phyloP scores from a whole-genome alignment of 2,888 invertebrate species.

The Eucriotettix oculatus region DNA sequence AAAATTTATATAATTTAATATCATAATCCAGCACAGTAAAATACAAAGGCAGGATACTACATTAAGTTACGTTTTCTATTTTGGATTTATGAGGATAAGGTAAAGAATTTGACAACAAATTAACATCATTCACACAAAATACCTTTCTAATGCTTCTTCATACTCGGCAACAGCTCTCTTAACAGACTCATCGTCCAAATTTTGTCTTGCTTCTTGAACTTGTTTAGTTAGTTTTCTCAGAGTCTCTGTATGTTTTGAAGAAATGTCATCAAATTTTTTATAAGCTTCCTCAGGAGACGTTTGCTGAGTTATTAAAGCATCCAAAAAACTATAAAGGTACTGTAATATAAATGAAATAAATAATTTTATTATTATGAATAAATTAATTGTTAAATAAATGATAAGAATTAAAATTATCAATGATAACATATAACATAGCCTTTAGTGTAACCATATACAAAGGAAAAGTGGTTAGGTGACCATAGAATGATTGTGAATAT shows the following conservation, averaged over 20 bases:
- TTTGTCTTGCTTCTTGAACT: slow-evolving; percentile 80
- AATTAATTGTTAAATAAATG: neutral
- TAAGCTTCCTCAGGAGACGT: slow-evolving; percentile 93
- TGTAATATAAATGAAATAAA: slow-evolving; percentile 21
- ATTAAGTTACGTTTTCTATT: neutral
- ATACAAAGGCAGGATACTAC: neutral
- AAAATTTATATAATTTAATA: neutral
- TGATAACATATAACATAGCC: too few species aligned
- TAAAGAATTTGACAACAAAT: neutral
- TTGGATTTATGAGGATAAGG: too few species aligned
- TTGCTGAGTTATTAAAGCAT: slow-evolving; percentile 92
- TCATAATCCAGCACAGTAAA: too few species aligned
- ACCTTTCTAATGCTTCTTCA: slow-evolving; percentile 70
- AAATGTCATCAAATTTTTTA: slow-evolving; percentile 86
- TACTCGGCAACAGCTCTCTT: slow-evolving; percentile 83
- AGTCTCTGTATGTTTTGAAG: slow-evolving; percentile 76
- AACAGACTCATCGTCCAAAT: slow-evolving; percentile 75
- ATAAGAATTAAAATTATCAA: too few species aligned
- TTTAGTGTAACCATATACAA: too few species aligned
- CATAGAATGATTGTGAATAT: too few species aligned
- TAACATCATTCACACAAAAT: slow-evolving; percentile 2
- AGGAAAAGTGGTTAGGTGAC: too few species aligned
- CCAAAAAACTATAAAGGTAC: slow-evolving; percentile 88
- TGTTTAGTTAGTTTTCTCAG: slow-evolving; percentile 83
- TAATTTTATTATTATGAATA: neutral